Base-by-base conservation (phyloP, 2,888 invertebrate genomes). In the Papilio elwesi region DNA sequence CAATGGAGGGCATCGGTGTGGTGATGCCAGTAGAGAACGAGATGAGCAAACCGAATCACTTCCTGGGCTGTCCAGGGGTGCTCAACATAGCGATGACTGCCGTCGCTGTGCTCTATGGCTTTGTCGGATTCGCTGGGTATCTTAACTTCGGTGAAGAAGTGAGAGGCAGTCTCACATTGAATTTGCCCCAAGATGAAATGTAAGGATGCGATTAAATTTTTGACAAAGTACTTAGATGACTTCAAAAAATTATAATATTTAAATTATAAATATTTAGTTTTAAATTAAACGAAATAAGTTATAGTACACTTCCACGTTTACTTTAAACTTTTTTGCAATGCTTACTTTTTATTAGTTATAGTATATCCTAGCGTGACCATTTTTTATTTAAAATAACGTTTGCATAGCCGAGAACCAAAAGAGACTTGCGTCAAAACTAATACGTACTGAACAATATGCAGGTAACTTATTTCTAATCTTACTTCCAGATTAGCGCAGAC, bases 1-100 rank as follows among this genome's bases (percentile, higher is more conserved):
- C 99, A 0, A 99, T 99, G 96, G 99, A 99, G 91, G 98, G 98
- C 52, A 99, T 99, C 77, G 97, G 97, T 66, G 97, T 97, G 70
- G 97, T 99, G 49, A 96, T 99, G 95, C 99, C 99, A 0, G 95
- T 99, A 26, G 98, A 99, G 90, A 98, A 98, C 86, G 97, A 97
- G 68, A 98, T 99, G 98, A 94, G 94, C 75, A 96, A 96, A 73
- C 98, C 98, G 0, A 94, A 96, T 48, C 96, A 97, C 70, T 97
- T 97, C 85, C 95, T 98, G 68, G 73, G 73, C 12, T 96, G 96
- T 77, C 97, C 97, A 0, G 98, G 99, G 4, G 98, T 98, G 0
- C 93, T 99, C 3, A 98, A 98, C 84, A 95, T 96, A 0, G 97
- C 98, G 0, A 98, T 99, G 98, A 89, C 95, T 0, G 94, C 97